Evolutionary conservation across 2,888 invertebrate species (phyloP), one percentile per base, ranked within the genome.

Genomic region (Acleris sparsana): DNA sequence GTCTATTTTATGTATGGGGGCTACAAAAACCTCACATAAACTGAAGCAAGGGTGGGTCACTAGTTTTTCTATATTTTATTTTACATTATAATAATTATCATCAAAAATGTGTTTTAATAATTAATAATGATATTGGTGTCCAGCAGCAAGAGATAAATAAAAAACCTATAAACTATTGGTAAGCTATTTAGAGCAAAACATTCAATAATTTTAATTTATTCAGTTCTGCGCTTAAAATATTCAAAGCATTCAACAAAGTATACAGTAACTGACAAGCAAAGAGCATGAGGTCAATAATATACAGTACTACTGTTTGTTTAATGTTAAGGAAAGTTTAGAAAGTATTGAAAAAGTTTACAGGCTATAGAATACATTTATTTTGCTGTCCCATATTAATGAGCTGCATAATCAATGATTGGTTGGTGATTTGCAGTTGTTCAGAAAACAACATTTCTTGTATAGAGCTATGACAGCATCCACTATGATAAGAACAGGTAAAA

Each of bases 191-290:
- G 58, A 53, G 39, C 13, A 59, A 53, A 58, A 25, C 53, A 59
- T 53, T 48, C 48, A 61, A 59, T 25, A 16, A 58, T 64, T 53
- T 49, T 20, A 64, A 64, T 60, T 39, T 44, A 64, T 64, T 59
- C 64, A 49, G 49, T 60, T 55, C 49, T 46, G 43, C 29, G 13
- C 20, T 55, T 43, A 33, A 9, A 22, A 2, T 43, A 22, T 18
- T 43, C 13, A 13, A 7, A 56, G 39, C 53, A 53, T 48, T 39
- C 18, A 11, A 39, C 48, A 53, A 49, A 60, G 59, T 55, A 17
- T 29, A 44, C 48, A 59, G 49, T 33, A 18, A 48, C 18, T 55
- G 43, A 53, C 46, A 48, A 48, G n/a, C 2, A 53, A 53, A 53
- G 55, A 43, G 20, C 43, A 18, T 7, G 39, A 60, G 64, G 64